Evolutionary conservation across 2,113 vertebrate species (phyloP), one percentile per base, ranked within the genome.

Genomic region (Phyllostomus hastatus): DNA sequence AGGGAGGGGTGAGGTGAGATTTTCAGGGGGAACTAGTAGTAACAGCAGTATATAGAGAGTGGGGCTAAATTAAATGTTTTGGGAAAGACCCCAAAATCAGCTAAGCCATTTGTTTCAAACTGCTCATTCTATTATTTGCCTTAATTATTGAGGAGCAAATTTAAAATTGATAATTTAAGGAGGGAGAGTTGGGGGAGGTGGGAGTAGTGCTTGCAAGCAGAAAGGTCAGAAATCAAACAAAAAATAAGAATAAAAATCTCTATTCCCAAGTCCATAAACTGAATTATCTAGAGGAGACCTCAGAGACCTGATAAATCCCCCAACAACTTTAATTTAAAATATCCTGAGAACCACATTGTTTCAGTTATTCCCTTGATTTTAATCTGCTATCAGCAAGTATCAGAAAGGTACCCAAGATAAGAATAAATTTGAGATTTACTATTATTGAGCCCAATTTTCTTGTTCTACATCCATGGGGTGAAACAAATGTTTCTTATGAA

Each of bases 271-370:
- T 57, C 64, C 69, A 96, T 89, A 95, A 73, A 61, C 73, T 46
- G 75, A 86, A 91, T 76, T 95, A 83, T 83, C 86, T 80, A 91
- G 91, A 96, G 85, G 48, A 94, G 66, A 41, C 54, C 82, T 61
- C 41, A 11, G 41, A 86, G 81, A 72, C 14, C 82, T 5, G 35
- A 79, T 31, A 91, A 96, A 92, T 94, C 86, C 91, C 86, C 48
- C 73, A 95, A 75, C 83, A 96, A 95, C 67, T 97, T 95, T 75
- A 95, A 96, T 95, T 95, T 95, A 70, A 97, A 96, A 86, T 82
- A 91, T 89, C 78, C 78, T 15, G 43, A 97, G 95, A 95, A 52
- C 50, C 12, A 5, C 78, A 90, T 12, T 90, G 92, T 78, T 95
- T 80, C 81, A 72, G 19, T 84, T 88, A 88, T 57, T 96, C 73